Evolutionary conservation across 2,797 vertebrate genomes (phyloP).

Genomic region (Menidia menidia): DNA sequence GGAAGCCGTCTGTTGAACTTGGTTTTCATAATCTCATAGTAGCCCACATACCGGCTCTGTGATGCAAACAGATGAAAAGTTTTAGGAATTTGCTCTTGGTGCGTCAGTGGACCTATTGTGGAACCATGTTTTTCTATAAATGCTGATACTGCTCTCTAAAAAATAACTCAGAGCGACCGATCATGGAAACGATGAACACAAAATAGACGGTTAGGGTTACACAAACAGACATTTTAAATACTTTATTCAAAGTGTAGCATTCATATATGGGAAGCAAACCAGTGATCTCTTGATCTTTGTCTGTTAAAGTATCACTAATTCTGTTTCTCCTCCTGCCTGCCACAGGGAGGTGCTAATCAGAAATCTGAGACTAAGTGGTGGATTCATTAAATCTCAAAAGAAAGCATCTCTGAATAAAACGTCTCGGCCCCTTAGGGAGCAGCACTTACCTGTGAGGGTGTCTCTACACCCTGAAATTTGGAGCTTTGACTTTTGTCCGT

Average conservation of each 20-base stretch:
- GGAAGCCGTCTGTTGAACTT: slow-evolving; percentile 88
- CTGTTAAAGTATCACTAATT: no score
- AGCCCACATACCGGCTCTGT: slow-evolving; percentile 94
- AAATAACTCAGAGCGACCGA: no score
- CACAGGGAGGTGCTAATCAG: neutral
- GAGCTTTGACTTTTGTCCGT: slow-evolving; percentile 91
- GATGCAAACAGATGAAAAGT: neutral
- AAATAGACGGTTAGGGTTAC: no score
- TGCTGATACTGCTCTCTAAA: no score
- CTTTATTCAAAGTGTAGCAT: no score
- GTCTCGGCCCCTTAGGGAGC: neutral
- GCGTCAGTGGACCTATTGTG: no score
- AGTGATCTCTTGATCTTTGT: no score
- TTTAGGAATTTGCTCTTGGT: no score
- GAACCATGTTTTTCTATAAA: no score
- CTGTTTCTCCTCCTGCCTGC: neutral
- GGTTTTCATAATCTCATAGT: slow-evolving; percentile 93
- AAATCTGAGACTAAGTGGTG: neutral
- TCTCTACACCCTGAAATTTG: slow-evolving; percentile 97
- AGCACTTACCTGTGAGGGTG: slow-evolving; percentile 91
- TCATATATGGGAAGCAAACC: no score
- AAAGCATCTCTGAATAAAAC: neutral
- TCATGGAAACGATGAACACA: no score
- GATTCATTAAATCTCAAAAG: neutral
- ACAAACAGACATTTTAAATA: no score